Evolutionary conservation across 1,140 invertebrate genomes (phyloP).

Genomic region (Diachasmimorpha longicaudata): DNA sequence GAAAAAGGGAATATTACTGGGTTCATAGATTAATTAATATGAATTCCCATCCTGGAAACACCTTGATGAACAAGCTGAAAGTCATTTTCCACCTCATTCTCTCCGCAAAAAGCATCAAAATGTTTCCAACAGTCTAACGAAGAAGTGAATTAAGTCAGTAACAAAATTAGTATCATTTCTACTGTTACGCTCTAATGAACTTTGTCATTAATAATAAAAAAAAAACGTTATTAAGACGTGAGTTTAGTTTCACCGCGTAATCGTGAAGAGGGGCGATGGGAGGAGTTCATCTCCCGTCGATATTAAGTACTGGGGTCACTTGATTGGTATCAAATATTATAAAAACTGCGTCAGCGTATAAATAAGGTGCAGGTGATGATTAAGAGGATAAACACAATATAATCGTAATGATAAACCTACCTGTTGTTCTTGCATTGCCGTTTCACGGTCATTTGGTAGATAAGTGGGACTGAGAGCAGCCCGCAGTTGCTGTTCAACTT

Average conservation of each 20-base stretch:
- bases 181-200: slow-evolving; percentile 13
- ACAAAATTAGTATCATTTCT: slow-evolving; percentile 14
- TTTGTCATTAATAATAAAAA: slow-evolving; percentile 5
- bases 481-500: slow-evolving; percentile 85
- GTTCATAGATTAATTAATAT: not conserved
- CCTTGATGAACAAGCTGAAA: slow-evolving; percentile 60
- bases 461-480: slow-evolving; percentile 81
- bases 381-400: slow-evolving; percentile 15
- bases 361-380: slow-evolving; percentile 44
- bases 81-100: slow-evolving; percentile 19
- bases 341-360: slow-evolving; percentile 49
- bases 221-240: not conserved
- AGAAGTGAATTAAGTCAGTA: not conserved
- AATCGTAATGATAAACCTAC: slow-evolving; percentile 70
- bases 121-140: slow-evolving; percentile 51
- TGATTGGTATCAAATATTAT: slow-evolving; percentile 55
- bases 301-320: slow-evolving; percentile 47
- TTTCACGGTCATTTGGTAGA: slow-evolving; percentile 82
- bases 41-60: slow-evolving; percentile 54
- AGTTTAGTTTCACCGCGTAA: not conserved
- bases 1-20: not conserved
- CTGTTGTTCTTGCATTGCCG: slow-evolving; percentile 86
- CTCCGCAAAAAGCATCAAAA: slow-evolving; percentile 54
- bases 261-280: not conserved
- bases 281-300: not conserved